A percentile compares a stretch with the other conserved stretches of the same genome.
Conservation (phyloP, 2,888 invertebrate genomes). For the Trilocha varians region DNA sequence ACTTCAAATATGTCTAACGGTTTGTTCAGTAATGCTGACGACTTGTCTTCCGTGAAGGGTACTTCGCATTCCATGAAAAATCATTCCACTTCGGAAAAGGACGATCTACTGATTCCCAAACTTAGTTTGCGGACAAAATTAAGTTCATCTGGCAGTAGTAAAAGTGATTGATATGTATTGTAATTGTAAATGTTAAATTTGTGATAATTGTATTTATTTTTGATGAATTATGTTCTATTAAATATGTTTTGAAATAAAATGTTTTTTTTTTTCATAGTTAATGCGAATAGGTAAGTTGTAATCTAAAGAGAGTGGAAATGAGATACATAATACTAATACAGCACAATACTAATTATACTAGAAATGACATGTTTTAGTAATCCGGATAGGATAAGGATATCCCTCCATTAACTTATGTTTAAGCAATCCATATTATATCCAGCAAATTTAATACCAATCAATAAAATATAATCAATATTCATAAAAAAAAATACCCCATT, state of each 20-base stretch:
- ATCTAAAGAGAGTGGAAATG: too few relatives aligned
- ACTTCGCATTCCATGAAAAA: slow-evolving; percentile 57
- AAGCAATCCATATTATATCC: too few relatives aligned
- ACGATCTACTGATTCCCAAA: slow-evolving; percentile 64
- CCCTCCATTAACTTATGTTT: too few relatives aligned
- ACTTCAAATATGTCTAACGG: slow-evolving; percentile 63
- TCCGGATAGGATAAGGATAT: too few relatives aligned
- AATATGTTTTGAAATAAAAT: slow-evolving; percentile 24
- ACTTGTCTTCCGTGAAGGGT: slow-evolving; percentile 70
- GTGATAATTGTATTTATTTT: slow-evolving; percentile 14
- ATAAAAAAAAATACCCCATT: too few relatives aligned
- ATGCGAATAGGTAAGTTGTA: too few relatives aligned
- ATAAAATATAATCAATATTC: too few relatives aligned
- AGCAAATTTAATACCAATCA: too few relatives aligned
- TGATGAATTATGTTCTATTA: slow-evolving; percentile 12
- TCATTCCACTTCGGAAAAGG: slow-evolving; percentile 62
- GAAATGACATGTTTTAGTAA: too few relatives aligned
- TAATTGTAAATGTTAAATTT: slow-evolving; percentile 11
- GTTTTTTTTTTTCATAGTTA: slow-evolving; percentile 16
- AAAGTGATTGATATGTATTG: slow-evolving; percentile 39
- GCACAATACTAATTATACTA: too few relatives aligned
- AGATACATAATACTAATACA: too few relatives aligned
- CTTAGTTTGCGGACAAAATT: slow-evolving; percentile 55
- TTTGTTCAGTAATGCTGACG: slow-evolving; percentile 68
- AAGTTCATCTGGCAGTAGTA: slow-evolving; percentile 44